Base-by-base conservation (phyloP, 2,113 vertebrate genomes). In the Lynx canadensis region DNA sequence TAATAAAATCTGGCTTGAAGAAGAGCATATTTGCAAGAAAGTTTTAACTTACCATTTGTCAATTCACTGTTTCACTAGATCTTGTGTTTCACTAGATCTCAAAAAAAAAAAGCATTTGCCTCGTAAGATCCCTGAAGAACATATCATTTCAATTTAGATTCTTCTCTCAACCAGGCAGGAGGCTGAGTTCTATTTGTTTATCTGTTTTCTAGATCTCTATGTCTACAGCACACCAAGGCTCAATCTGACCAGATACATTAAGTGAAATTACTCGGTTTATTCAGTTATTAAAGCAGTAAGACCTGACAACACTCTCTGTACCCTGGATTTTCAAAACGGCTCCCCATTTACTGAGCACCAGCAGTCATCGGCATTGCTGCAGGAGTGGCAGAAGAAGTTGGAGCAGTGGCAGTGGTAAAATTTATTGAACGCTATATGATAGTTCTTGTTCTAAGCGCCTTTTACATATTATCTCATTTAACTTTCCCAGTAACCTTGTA, bases 1-100 rank as follows among this genome's bases (percentile, higher is more conserved):
- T 97, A 96, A 96, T 81, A 88, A 95, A 97, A 97, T 92, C 86
- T 73, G 41, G 50, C 95, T 93, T 84, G 27, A 96, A 96, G 95
- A 95, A 96, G 91, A 96, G 97, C 31, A 52, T 8, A 66, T 93
- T 80, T 45, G 23, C 81, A 95, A 91, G 89, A 89, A 94, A 89
- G 71, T 94, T 96, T 94, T 94, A 93, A 96, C 91, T 97, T 85
- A 88, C 86, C 12, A 12, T 73, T 94, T 95, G 41, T 91, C 29
- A 71, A 60, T 86, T 93, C 23, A 79, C 41, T 55, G 29, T 86
- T 95, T 45, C 45, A 1, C 45, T 45, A 45, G 45, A 45, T 9
- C 65, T 95, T 92, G 76, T 93, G 50, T 85, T 97, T 93, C 65
- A 84, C 50, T 85, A 52, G 73, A 86, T 52, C 14, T 3, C 31